Evolutionary conservation across 2,797 vertebrate species (phyloP), one percentile per base, ranked within the genome.

Genomic region (Hypotaenidia okinawae): DNA sequence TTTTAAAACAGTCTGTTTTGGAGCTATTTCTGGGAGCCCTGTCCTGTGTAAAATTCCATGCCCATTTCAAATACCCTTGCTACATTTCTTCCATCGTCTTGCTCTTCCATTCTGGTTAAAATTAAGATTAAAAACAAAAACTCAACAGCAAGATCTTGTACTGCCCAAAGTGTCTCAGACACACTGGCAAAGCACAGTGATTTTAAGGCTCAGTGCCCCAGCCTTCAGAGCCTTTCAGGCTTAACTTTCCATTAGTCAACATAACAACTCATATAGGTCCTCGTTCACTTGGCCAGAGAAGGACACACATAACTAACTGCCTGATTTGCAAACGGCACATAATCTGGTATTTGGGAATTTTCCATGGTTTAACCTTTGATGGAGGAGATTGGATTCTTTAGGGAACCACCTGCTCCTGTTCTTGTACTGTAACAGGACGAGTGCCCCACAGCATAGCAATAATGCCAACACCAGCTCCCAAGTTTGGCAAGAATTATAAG

Each of bases 11-110:
- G 47, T 37, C 61, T 92, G 72, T 90, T 95, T 93, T 79, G 80
- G 59, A 90, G 59, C 89, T 97, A 94, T 97, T 97, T 94, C 92
- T 96, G 95, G 94, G 87, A 89, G 5, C 43, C 84, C 67, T 64
- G 45, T 69, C 84, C 73, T 86, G 70, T 84, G n/a, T 94, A 93
- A 91, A 94, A 96, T 95, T 92, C 94, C 92, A 92, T 91, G 83
- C 63, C 85, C 70, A 69, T 96, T 94, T 94, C 73, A 84, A 90
- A 96, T 91, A 66, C 59, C 51, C 35, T 91, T 78, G 47, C 84
- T 94, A 73, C 69, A 94, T 96, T 96, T 96, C 87, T 96, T 95
- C 95, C 93, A 76, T 96, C 85, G 0, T 73, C 63, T 82, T 92
- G 55, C 70, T 90, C 63, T 93, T 90, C 63, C 55, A 94, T 94